Evolutionary conservation across 2,113 vertebrate species (phyloP).

Genomic region (Stigmatopora argus): DNA sequence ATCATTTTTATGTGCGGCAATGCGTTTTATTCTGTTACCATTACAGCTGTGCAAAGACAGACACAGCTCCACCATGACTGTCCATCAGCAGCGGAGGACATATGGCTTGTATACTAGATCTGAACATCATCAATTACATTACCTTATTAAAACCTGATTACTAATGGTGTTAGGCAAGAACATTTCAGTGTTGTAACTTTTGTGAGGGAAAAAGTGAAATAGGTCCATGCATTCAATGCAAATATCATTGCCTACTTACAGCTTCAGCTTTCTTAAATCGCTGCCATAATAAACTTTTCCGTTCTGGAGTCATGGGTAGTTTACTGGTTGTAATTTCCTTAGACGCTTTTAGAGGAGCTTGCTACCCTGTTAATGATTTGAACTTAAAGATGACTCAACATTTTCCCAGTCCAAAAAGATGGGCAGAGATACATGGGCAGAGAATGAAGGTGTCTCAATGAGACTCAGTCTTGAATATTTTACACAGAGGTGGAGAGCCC

Average conservation of each 20-base stretch:
- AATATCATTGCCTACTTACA: neutral
- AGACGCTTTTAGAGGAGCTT: neutral
- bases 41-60: neutral
- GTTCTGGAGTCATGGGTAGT: too few relatives aligned
- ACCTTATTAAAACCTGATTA: neutral
- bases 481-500: slow-evolving; percentile 50
- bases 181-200: neutral
- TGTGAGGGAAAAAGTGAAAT: neutral
- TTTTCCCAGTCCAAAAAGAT: slow-evolving; percentile 36
- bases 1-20: neutral
- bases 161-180: neutral
- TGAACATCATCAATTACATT: neutral
- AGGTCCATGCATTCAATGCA: neutral
- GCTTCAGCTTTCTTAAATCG: neutral
- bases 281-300: neutral
- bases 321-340: too few relatives aligned
- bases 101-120: neutral
- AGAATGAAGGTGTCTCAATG: slow-evolving; percentile 50
- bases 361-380: slow-evolving; percentile 21
- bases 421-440: slow-evolving; percentile 38
- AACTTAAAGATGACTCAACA: slow-evolving; percentile 31
- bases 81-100: neutral
- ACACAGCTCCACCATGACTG: neutral
- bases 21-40: neutral
- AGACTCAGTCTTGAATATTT: slow-evolving; percentile 65